These are phyloP conservation scores for Brenthis daphne DNA, from an alignment of 2,888 invertebrate genomes.

Conservation along the genomic window DNA sequence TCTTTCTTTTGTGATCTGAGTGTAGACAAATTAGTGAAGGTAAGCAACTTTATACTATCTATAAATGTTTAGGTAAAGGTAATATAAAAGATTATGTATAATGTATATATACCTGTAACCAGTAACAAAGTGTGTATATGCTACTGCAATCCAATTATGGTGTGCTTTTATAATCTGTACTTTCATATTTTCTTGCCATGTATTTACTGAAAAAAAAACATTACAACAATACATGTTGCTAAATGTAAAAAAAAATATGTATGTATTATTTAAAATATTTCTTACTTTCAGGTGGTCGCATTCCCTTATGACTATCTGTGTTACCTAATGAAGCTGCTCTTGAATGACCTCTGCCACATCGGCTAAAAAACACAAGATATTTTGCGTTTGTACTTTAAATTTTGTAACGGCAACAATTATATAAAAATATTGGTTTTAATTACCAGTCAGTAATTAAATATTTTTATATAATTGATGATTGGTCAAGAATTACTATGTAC, in stretches of 20 bases:
- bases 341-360: constrained; percentile 86
- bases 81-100: not conserved
- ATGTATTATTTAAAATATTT: constrained; percentile 30
- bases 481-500: too few species aligned
- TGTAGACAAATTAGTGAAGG: too few species aligned
- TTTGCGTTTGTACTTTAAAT: too few species aligned
- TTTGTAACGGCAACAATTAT: too few species aligned
- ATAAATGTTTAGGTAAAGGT: not conserved
- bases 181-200: constrained; percentile 92
- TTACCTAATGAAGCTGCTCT: constrained; percentile 90
- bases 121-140: constrained; percentile 97
- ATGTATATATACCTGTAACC: constrained; percentile 89
- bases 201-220: constrained; percentile 78
- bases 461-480: too few species aligned
- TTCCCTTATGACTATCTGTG: constrained; percentile 71
- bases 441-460: too few species aligned
- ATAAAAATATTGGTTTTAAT: not conserved
- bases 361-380: constrained; percentile 46
- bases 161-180: constrained; percentile 97
- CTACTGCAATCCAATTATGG: constrained; percentile 98
- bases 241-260: not conserved
- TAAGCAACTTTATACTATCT: too few species aligned
- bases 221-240: not conserved
- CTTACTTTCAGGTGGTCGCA: constrained; percentile 72
- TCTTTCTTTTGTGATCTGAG: too few species aligned